Base-by-base conservation (phyloP, 2,797 vertebrate species). In the Xerus rutilus region DNA sequence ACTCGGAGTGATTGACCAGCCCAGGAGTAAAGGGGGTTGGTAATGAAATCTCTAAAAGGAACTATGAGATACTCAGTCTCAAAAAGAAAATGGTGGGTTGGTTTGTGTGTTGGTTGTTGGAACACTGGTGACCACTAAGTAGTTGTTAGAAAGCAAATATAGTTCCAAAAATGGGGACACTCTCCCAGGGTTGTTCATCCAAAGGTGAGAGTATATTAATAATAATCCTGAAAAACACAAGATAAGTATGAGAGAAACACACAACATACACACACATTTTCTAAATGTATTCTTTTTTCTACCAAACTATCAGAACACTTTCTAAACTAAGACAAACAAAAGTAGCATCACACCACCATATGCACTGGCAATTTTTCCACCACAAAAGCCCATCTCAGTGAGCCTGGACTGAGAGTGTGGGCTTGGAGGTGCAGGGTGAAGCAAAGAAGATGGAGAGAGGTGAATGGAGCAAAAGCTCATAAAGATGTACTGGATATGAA, bases 301-400 rank as follows among this genome's bases (percentile, higher is more conserved):
- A 72, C 47, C 0, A 35, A 91, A 77, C 28, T 5, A 47, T 92
- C 25, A 45, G 85, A 82, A 89, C 25, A 43, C 45, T 54, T 52
- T 49, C 54, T 86, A 83, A 92, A 84, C 64, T 43, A 86, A 89
- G 67, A 69, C 18, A 43, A 49, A 86, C 28, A 15, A 92, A 92
- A 83, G 32, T 54, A 45, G 17, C 49, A 18, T 11, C 20, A 10
- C 4, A 15, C 62, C 14, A n/a, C 9, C 69, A 23, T 35, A 72
- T 10, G 1, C 1, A 2, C 39, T 32, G 59, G 3, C 49, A n/a
- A 39, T 54, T 73, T 86, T 91, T 86, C 77, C 77, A 9, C 28
- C 10, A n/a, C 25, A 57, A n/a, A 69, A 8, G 0, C 25, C 21
- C 28, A 13, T 7, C 10, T 1, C 45, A 21, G 7, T 28, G 32